A percentile compares a stretch with the other conserved stretches of the same genome.
Evolutionary conservation across 2,797 vertebrate species (phyloP).

Genomic region (Bradypodion ventrale): DNA sequence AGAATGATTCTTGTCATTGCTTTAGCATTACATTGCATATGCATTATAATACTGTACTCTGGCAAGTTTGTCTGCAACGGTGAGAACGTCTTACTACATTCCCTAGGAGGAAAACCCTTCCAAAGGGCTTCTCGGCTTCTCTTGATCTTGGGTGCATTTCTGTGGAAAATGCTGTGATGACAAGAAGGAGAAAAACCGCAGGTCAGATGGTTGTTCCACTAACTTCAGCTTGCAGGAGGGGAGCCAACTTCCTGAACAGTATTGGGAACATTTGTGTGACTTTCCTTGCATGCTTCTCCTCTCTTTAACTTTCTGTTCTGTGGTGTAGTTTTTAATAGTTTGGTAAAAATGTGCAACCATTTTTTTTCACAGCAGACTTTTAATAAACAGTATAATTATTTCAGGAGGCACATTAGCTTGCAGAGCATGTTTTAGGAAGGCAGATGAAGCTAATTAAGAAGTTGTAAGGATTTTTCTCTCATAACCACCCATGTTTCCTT

Average conservation of each 20-base stretch:
- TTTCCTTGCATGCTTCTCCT: background rate
- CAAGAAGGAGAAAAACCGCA: constrained; percentile 37
- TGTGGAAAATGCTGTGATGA: constrained; percentile 47
- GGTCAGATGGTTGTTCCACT: constrained; percentile 31
- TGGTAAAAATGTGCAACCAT: constrained; percentile 17
- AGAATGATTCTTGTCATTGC: background rate
- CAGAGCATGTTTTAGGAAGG: background rate
- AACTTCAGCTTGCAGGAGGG: constrained; percentile 25
- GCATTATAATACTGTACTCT: background rate
- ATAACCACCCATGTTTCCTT: constrained; percentile 24
- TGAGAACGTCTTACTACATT: background rate
- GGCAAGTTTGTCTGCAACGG: background rate
- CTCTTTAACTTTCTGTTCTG: constrained; percentile 25
- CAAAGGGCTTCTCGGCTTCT: constrained; percentile 40
- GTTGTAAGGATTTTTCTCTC: background rate
- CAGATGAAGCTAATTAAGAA: background rate
- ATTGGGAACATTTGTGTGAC: background rate
- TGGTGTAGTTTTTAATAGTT: constrained; percentile 16
- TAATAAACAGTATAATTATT: constrained; percentile 14
- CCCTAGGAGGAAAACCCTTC: constrained; percentile 19
- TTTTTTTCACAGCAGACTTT: background rate
- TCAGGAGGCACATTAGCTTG: background rate
- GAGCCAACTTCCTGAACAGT: background rate
- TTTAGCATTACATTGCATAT: background rate
- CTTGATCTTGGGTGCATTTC: constrained; percentile 43